Percentiles rank a stretch among this genome's conserved stretches.
These are phyloP conservation scores for Verasper variegatus DNA, from an alignment of 2,113 vertebrate species.

Conservation along the genomic window DNA sequence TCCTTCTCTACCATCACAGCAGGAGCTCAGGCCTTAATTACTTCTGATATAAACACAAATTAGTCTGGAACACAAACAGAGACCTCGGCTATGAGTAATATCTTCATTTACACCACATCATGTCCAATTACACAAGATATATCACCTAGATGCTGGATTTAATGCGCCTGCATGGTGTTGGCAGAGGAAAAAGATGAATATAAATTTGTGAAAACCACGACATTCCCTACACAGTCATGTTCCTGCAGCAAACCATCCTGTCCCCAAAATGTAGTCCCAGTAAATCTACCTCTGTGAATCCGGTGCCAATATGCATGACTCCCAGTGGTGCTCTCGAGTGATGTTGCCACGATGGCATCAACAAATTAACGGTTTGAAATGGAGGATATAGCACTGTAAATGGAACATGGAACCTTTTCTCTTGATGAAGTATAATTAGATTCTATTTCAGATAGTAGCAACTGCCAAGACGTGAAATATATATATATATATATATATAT, in stretches of 20 bases:
- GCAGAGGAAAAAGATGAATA: slow-evolving; percentile 34
- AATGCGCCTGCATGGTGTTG: slow-evolving; percentile 37
- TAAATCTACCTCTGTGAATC: neutral
- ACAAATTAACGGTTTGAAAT: no score
- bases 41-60: slow-evolving; percentile 65
- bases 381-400: no score
- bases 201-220: slow-evolving; percentile 34
- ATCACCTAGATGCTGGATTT: slow-evolving; percentile 51
- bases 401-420: no score
- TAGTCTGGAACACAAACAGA: slow-evolving; percentile 64
- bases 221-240: slow-evolving; percentile 16
- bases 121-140: slow-evolving; percentile 67
- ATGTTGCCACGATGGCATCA: no score
- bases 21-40: slow-evolving; percentile 65
- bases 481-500: no score
- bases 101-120: slow-evolving; percentile 68
- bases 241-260: slow-evolving; percentile 6
- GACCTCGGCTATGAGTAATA: slow-evolving; percentile 57
- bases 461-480: no score
- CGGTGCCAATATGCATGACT: no score
- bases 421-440: no score
- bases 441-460: no score
- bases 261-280: slow-evolving; percentile 15
- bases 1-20: slow-evolving; percentile 49
- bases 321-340: no score